phyloP scores from a whole-genome alignment of 2,888 invertebrate genomes.

The Thalpophila matura region DNA sequence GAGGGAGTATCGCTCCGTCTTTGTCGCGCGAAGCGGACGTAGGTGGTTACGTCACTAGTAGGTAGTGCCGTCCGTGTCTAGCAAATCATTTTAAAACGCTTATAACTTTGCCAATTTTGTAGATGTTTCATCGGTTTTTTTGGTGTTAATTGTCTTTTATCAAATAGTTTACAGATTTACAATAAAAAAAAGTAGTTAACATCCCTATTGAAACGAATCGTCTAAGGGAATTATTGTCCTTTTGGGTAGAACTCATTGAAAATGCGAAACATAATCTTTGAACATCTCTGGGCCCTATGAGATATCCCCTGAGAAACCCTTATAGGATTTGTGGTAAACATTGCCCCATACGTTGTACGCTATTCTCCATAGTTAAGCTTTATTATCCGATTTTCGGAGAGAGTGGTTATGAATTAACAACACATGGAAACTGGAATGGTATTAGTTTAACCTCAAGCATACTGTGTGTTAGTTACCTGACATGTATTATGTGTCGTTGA shows the following conservation, averaged over 20 bases:
- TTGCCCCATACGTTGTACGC: conserved; percentile 5
- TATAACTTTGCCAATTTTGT: no score
- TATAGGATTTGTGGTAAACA: conserved; percentile 22
- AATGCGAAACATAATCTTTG: conserved; percentile 7
- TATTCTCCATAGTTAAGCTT: conserved; percentile 36
- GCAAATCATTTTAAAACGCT: no score
- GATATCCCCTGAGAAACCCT: conserved; percentile 4
- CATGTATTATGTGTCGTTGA: conserved; percentile 25
- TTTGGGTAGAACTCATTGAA: neutral
- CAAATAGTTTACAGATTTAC: no score
- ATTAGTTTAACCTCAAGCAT: conserved; percentile 44
- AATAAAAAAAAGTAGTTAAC: no score
- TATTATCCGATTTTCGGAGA: conserved; percentile 33
- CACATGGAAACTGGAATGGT: conserved; percentile 27
- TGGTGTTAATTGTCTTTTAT: no score
- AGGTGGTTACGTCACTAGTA: no score
- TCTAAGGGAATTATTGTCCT: neutral
- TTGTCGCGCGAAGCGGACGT: no score
- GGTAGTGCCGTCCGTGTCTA: no score
- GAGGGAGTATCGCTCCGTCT: no score
- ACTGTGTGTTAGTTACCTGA: neutral
- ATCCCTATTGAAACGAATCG: neutral
- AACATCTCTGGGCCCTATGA: neutral
- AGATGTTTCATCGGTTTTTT: no score
- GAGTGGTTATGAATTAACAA: conserved; percentile 48